These are phyloP conservation scores for Drosophila saltans DNA, from an alignment of 1,140 invertebrate species.

Conservation along the genomic window DNA sequence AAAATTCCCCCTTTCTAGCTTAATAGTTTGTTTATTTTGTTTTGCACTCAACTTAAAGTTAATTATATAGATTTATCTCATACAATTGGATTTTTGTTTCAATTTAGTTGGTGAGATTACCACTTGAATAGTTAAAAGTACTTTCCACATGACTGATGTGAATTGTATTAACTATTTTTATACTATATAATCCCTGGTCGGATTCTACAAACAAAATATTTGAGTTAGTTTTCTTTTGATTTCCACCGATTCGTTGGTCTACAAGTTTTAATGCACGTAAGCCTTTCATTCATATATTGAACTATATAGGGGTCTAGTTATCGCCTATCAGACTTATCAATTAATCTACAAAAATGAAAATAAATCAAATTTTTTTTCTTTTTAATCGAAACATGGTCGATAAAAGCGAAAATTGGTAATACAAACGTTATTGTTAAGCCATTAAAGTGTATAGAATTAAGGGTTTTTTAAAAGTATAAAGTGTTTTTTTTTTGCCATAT, in stretches of 20 bases:
- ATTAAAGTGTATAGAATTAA: not conserved
- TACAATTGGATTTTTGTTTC: not conserved
- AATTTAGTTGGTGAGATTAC: not conserved
- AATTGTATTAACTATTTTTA: not conserved
- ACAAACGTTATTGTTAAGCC: no score
- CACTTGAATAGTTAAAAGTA: not conserved
- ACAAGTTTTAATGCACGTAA: constrained; percentile 22
- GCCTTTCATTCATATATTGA: constrained; percentile 19
- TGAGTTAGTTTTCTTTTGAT: constrained; percentile 25
- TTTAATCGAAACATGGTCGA: not conserved
- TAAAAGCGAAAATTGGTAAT: not conserved
- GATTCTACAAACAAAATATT: not conserved
- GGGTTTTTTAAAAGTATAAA: not conserved
- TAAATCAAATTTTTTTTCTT: constrained; percentile 11
- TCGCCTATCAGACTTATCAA: constrained; percentile 2
- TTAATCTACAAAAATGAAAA: constrained; percentile 5
- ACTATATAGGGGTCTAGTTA: not conserved
- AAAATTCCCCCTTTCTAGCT: not conserved
- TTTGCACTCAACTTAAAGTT: not conserved
- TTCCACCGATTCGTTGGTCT: constrained; percentile 19
- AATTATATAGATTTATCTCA: constrained; percentile 2
- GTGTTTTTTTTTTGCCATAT: not conserved
- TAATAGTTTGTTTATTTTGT: not conserved
- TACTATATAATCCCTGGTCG: not conserved
- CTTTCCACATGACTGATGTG: not conserved